These are phyloP conservation scores for Temnopleurus reevesii DNA, from an alignment of 53 echinoderm and acorn worm genomes.

Conservation along the genomic window DNA sequence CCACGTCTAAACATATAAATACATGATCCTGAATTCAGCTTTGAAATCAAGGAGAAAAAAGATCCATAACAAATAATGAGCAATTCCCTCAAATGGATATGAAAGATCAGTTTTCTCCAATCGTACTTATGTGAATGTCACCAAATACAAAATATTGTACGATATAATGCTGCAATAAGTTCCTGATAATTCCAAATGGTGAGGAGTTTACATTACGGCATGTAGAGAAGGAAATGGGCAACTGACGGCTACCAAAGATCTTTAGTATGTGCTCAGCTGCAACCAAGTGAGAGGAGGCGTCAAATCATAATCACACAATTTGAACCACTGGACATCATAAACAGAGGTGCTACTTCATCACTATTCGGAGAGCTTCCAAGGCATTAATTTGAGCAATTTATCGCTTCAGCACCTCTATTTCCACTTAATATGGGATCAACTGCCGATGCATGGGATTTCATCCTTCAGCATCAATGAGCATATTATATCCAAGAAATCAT, in stretches of 20 bases:
- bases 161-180: background rate
- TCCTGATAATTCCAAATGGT: background rate
- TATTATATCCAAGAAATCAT: background rate
- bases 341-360: background rate
- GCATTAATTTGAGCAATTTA: background rate
- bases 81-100: background rate
- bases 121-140: background rate
- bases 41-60: background rate
- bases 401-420: background rate
- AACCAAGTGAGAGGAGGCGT: background rate
- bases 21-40: background rate
- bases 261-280: conserved; percentile 8
- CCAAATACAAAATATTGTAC: background rate
- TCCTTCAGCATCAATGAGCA: background rate
- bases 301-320: conserved; percentile 4
- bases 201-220: background rate
- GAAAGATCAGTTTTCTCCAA: background rate
- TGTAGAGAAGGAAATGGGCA: background rate
- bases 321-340: background rate
- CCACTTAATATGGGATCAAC: background rate
- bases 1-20: too few species aligned
- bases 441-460: background rate
- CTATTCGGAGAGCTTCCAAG: background rate
- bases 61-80: background rate
- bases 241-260: background rate